Base-by-base conservation (phyloP, 2,113 vertebrate species). In the Morone saxatilis region DNA sequence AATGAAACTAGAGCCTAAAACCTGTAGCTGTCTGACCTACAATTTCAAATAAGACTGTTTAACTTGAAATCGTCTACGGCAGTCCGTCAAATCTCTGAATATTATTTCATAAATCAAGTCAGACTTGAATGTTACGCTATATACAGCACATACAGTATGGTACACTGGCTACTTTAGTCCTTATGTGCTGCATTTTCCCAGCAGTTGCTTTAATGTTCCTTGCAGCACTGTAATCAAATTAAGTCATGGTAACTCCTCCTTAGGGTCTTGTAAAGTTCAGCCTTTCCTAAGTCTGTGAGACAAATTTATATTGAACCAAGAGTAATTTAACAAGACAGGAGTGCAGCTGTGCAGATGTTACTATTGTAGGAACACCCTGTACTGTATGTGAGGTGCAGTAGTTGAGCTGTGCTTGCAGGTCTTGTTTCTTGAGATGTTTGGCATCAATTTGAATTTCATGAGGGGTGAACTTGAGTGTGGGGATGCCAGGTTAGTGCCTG, bases 281-380 rank as follows among this genome's bases (percentile, higher is more conserved):
- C 43, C 65, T 60, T 71, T 57, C 61, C 56, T 48, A 51, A 81
- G 65, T 87, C 19, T 63, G 60, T 81, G 51, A 74, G 68, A 80
- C 54, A 56, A 45, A 63, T 80, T 86, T 47, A 71, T 82, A 71
- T 73, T 61, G 57, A 73, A 76, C 51, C 48, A 41, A 41, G 57
- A 73, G 57, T 51, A 8, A 19, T 85, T 83, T 79, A 81, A 83
- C 78, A 60, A 84, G 77, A 76, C 76, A 71, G 38, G 62, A 54
- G 71, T n/a, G 56, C 81, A 72, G 73, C 83, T 78, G 80, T 45
- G 78, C 66, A 80, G 69, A 81, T 82, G 71, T 80, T 80, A 17
- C 51, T 70, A 78, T 78, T 12, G 25, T 17, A 43, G 70, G 54
- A 3, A 25, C 41, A 53, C 43, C 69, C 36, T 57, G 45, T 51